Conservation (phyloP, 2,113 vertebrate genomes). For the Corvus moneduloides region DNA sequence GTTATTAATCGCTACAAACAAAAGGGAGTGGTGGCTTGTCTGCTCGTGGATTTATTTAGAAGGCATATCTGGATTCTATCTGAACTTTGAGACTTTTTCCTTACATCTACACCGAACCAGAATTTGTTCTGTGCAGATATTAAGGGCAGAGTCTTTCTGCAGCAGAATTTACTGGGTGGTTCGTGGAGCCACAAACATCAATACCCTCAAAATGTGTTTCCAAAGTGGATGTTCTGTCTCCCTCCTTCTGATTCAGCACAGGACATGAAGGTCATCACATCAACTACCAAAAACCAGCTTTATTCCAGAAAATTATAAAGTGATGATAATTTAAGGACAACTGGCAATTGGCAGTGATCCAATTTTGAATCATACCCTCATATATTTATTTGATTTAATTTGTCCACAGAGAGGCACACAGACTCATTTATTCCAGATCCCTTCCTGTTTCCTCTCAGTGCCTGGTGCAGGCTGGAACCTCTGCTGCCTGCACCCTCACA, state of each 20-base stretch:
- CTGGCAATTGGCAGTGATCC: background rate
- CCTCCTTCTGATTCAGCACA: background rate
- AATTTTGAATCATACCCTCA: background rate
- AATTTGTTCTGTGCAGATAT: background rate
- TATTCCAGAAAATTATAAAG: background rate
- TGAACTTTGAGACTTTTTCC: background rate
- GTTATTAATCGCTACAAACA: background rate
- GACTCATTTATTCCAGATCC: background rate
- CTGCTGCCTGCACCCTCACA: background rate
- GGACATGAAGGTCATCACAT: background rate
- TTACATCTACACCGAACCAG: background rate
- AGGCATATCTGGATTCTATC: background rate
- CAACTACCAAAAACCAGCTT: background rate
- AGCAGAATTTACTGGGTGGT: background rate
- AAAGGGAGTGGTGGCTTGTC: background rate
- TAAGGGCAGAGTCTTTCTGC: background rate
- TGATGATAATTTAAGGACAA: background rate
- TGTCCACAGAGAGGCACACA: too few species aligned
- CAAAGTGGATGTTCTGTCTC: background rate
- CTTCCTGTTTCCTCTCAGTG: background rate
- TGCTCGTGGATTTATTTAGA: background rate
- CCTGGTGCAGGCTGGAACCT: background rate
- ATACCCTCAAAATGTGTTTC: background rate
- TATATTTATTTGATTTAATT: background rate
- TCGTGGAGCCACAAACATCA: background rate